Conservation (phyloP, 2,113 vertebrate genomes). For the Oncorhynchus nerka region DNA sequence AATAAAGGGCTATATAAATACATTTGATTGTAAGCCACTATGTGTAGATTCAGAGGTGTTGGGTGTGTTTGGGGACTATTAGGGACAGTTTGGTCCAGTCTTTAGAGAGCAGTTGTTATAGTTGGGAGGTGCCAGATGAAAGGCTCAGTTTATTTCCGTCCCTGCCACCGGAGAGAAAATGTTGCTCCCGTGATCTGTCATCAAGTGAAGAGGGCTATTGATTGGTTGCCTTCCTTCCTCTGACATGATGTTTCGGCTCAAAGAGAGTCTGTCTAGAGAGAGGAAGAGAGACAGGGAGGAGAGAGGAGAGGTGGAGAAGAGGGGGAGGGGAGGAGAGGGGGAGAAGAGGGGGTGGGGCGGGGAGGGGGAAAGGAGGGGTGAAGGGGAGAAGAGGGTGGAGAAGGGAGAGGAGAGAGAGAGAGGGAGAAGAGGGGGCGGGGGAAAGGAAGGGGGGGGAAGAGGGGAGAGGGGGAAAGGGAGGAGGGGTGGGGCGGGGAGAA, state of each 20-base stretch:
- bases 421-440: not conserved
- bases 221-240: slow-evolving; percentile 34
- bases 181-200: slow-evolving; percentile 40
- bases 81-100: not conserved
- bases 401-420: too few relatives aligned
- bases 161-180: slow-evolving; percentile 46
- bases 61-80: not conserved
- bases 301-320: not conserved
- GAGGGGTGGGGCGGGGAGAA: too few relatives aligned
- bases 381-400: too few relatives aligned
- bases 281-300: not conserved
- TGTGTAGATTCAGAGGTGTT: not conserved
- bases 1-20: too few relatives aligned
- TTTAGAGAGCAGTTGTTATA: not conserved
- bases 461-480: too few relatives aligned
- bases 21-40: not conserved
- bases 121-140: slow-evolving; percentile 48
- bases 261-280: slow-evolving; percentile 6
- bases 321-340: not conserved
- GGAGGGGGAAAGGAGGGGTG: too few relatives aligned
- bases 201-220: slow-evolving; percentile 49
- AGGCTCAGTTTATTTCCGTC: slow-evolving; percentile 47
- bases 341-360: too few relatives aligned
- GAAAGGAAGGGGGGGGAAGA: too few relatives aligned
- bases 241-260: slow-evolving; percentile 40